Evolutionary conservation across 2,888 invertebrate species (phyloP).

Genomic region (Cryptosula pallasiana): DNA sequence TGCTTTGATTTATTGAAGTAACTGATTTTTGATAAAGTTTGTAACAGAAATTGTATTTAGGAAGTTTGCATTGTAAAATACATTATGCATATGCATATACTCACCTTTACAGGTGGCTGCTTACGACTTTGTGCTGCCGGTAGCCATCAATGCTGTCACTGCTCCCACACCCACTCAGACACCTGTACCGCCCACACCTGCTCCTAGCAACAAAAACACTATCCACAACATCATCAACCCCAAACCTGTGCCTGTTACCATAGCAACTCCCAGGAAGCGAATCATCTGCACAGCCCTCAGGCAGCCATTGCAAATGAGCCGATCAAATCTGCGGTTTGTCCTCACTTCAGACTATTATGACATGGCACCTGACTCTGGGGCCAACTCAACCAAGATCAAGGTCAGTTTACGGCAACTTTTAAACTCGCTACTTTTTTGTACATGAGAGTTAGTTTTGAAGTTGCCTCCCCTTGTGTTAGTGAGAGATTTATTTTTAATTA

Average conservation of each 20-base stretch:
- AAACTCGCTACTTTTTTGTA: too few species aligned
- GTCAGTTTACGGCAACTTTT: too few species aligned
- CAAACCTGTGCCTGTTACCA: conserved; percentile 37
- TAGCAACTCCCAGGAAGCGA: conserved; percentile 45
- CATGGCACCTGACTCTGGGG: conserved; percentile 30
- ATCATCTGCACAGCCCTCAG: conserved; percentile 50
- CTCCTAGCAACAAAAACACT: conserved; percentile 41
- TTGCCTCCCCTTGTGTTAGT: too few species aligned
- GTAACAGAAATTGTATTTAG: too few species aligned
- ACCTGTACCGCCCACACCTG: conserved; percentile 38
- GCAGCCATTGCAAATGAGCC: conserved; percentile 46
- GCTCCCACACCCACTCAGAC: conserved; percentile 44
- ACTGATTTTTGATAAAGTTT: too few species aligned
- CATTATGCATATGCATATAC: too few species aligned
- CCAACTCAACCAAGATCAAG: conserved; percentile 30
- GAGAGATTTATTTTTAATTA: too few species aligned
- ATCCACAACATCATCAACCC: conserved; percentile 46
- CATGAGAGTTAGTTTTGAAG: too few species aligned
- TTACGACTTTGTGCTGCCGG: conserved; percentile 51
- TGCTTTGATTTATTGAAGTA: too few species aligned
- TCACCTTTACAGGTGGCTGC: conserved; percentile 44
- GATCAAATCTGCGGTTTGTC: conserved; percentile 42
- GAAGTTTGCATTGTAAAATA: too few species aligned
- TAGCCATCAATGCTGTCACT: conserved; percentile 45
- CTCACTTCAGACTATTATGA: conserved; percentile 40